These are phyloP conservation scores for Pangasius macronema DNA, from an alignment of 2,797 vertebrate genomes.

Conservation along the genomic window DNA sequence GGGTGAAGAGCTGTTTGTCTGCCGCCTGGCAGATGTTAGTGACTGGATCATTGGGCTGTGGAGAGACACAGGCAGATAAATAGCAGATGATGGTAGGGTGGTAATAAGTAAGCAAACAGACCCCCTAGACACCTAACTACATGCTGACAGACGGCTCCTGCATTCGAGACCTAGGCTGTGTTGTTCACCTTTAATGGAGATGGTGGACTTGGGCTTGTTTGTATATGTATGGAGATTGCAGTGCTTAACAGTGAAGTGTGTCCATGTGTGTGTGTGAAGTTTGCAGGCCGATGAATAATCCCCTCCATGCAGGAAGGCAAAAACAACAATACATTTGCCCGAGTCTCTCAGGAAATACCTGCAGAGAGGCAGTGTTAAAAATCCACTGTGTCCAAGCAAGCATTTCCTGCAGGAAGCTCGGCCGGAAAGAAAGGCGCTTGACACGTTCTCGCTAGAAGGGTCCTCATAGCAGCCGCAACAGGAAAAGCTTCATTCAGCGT, in stretches of 20 bases:
- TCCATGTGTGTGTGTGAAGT: not conserved
- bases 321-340: slow-evolving; percentile 71
- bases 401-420: slow-evolving; percentile 68
- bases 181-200: not conserved
- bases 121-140: not conserved
- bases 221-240: not conserved
- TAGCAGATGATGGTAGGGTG: not conserved
- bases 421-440: slow-evolving; percentile 60
- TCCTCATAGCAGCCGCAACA: not conserved
- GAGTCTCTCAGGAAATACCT: slow-evolving; percentile 75
- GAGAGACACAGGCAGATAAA: slow-evolving; percentile 33
- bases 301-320: slow-evolving; percentile 66
- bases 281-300: slow-evolving; percentile 56
- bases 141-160: not conserved
- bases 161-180: not conserved
- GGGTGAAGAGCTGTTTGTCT: slow-evolving; percentile 95
- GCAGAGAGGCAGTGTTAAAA: slow-evolving; percentile 64
- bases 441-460: slow-evolving; percentile 33
- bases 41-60: slow-evolving; percentile 91
- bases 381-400: slow-evolving; percentile 58
- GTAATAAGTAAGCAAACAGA: not conserved
- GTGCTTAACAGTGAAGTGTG: not conserved
- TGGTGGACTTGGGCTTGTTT: not conserved
- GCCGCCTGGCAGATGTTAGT: slow-evolving; percentile 97
- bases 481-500: slow-evolving; percentile 5